A percentile compares a stretch with the other conserved stretches of the same genome.
Conservation (phyloP, 2,797 vertebrate genomes). For the Cichlasoma orientale region DNA sequence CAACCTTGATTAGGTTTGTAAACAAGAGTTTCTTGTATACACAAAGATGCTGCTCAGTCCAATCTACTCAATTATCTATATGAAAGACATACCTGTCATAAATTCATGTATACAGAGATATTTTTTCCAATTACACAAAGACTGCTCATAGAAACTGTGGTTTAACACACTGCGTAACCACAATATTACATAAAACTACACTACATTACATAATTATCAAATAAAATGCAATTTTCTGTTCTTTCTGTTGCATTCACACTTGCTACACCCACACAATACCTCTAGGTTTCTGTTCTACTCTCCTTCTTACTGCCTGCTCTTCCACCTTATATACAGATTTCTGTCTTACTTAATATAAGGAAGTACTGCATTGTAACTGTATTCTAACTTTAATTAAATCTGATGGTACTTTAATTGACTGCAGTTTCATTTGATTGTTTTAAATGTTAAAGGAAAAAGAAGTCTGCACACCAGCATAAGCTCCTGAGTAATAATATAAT, state of each 20-base stretch:
- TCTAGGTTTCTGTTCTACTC: slow-evolving; percentile 4
- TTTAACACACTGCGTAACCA: not conserved
- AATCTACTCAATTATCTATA: not conserved
- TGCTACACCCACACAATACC: slow-evolving; percentile 33
- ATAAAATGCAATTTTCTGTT: slow-evolving; percentile 43
- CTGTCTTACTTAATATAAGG: not conserved
- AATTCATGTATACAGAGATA: not conserved
- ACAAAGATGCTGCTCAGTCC: not conserved
- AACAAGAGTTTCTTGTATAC: not conserved
- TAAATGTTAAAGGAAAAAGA: not conserved
- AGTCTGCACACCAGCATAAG: too few relatives aligned
- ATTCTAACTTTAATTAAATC: not conserved
- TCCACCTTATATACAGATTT: not conserved
- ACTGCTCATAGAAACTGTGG: not conserved
- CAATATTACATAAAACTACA: slow-evolving; percentile 30
- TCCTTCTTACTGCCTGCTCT: not conserved
- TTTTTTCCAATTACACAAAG: not conserved
- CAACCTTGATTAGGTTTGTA: not conserved
- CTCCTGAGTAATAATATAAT: too few relatives aligned
- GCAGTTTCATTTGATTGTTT: not conserved
- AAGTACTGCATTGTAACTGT: not conserved
- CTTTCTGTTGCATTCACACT: slow-evolving; percentile 4
- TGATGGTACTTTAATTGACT: not conserved
- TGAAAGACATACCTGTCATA: not conserved
- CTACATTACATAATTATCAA: slow-evolving; percentile 44